phyloP scores from a whole-genome alignment of 2,888 invertebrate species.

The Dorcus parallelipipedus region DNA sequence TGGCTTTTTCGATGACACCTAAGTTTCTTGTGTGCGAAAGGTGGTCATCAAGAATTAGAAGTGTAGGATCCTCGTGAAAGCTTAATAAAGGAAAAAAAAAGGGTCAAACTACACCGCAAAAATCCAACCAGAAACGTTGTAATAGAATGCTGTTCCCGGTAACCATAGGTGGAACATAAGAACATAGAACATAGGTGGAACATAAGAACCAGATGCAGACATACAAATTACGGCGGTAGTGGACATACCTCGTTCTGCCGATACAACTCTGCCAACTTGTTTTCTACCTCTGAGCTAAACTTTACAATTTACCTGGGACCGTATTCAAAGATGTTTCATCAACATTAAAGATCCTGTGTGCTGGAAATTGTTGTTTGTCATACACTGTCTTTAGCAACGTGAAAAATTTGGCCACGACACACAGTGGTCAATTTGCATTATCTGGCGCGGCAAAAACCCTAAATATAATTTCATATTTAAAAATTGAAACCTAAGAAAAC shows the following conservation, averaged over 20 bases:
- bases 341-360: slow-evolving; percentile 21
- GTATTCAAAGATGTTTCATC: slow-evolving; percentile 33
- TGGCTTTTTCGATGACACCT: not conserved
- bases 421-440: no score
- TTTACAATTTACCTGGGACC: slow-evolving; percentile 30
- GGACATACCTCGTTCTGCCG: slow-evolving; percentile 29
- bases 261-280: slow-evolving; percentile 32
- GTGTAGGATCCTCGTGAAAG: not conserved
- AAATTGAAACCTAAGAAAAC: no score
- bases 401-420: not conserved
- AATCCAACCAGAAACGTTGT: slow-evolving; percentile 7
- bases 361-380: not conserved
- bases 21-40: not conserved
- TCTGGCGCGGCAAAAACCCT: no score
- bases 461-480: no score
- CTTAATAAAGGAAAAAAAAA: not conserved
- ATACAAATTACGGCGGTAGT: slow-evolving; percentile 14
- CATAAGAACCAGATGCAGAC: slow-evolving; percentile 16
- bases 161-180: no score
- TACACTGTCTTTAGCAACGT: not conserved
- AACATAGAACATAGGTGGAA: no score
- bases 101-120: slow-evolving; percentile 8
- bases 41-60: slow-evolving; percentile 4
- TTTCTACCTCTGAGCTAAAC: slow-evolving; percentile 31
- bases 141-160: slow-evolving; percentile 1